Percentiles rank a stretch among this genome's conserved stretches.
phyloP scores from a whole-genome alignment of 1,140 invertebrate genomes.

The Archegozetes longisetosus region DNA sequence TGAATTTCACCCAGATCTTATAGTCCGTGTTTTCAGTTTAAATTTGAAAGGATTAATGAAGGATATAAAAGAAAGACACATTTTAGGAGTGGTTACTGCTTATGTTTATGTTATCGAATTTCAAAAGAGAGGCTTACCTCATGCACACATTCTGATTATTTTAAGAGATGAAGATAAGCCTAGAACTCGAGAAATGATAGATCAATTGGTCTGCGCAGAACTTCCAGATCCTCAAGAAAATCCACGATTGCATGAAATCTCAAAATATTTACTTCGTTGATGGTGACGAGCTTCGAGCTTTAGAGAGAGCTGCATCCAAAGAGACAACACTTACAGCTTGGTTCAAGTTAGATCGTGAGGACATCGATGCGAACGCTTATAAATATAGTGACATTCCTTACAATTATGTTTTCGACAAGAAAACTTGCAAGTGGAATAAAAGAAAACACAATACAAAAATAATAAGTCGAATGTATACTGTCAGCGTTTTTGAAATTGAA shows the following conservation, averaged over 20 bases:
- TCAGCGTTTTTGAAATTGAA: conserved; percentile 16
- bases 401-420: too few relatives aligned
- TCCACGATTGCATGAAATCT: conserved; percentile 25
- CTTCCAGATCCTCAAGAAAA: conserved; percentile 23
- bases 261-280: conserved; percentile 25
- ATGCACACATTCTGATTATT: conserved; percentile 28
- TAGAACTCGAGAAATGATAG: conserved; percentile 7
- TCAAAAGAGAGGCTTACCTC: conserved; percentile 30
- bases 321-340: conserved; percentile 13
- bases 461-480: too few relatives aligned
- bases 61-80: conserved; percentile 19
- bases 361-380: conserved; percentile 17
- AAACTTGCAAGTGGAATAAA: neutral
- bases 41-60: conserved; percentile 28
- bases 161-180: conserved; percentile 8
- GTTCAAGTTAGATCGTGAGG: conserved; percentile 16
- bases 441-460: conserved; percentile 3
- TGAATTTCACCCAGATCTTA: conserved; percentile 27
- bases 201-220: conserved; percentile 17
- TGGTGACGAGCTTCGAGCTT: conserved; percentile 6
- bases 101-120: conserved; percentile 28
- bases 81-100: conserved; percentile 11
- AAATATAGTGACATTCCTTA: conserved; percentile 14
- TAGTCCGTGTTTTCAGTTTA: conserved; percentile 28
- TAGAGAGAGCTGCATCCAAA: neutral